Base-by-base conservation (phyloP, 2,113 vertebrate species). In the Pleuronectes platessa region DNA sequence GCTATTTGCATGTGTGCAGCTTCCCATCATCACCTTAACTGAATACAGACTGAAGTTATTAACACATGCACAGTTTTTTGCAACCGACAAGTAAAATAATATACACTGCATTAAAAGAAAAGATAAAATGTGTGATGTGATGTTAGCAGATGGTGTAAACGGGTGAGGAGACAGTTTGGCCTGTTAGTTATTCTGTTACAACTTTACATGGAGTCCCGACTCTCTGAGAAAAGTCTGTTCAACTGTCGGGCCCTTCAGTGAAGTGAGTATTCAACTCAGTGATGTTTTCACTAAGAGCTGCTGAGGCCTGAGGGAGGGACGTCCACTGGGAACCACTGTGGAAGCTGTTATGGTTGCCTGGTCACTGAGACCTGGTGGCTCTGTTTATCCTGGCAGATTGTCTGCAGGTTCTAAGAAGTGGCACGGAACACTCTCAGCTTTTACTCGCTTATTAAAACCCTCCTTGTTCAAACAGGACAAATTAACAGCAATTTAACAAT, bases 301-400 rank as follows among this genome's bases (percentile, higher is more conserved):
- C 70, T 10, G 56, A 59, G 53, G 51, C 63, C 73, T 74, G 67
- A 73, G 4, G 60, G 63, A 74, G n/a, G 74, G 6, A 53, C 71
- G 14, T 79, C 64, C 71, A 68, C 67, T 45, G 63, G 58, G 71
- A 80, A 49, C 26, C 14, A 20, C 64, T 18, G 71, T 31, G 26
- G 61, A 61, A 51, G 70, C 58, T n/a, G 24, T 62, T 78, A 51
- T 20, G 61, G 81, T 63, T 75, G 75, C 63, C 49, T 77, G 59
- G 75, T 79, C 77, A 62, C 80, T 72, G 68, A 72, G 66, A 79
- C 69, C 6, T 49, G 68, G 35, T 13, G 26, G 27, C 69, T 74
- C 49, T 75, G 56, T 84, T 70, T 63, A 59, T 68, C 59, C 59
- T 51, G 31, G 40, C 18, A 51, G 70, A 17, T 17, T 18, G 68